Evolutionary conservation across 1,140 invertebrate species (phyloP), one percentile per base, ranked within the genome.

Genomic region (Monochamus saltuarius): DNA sequence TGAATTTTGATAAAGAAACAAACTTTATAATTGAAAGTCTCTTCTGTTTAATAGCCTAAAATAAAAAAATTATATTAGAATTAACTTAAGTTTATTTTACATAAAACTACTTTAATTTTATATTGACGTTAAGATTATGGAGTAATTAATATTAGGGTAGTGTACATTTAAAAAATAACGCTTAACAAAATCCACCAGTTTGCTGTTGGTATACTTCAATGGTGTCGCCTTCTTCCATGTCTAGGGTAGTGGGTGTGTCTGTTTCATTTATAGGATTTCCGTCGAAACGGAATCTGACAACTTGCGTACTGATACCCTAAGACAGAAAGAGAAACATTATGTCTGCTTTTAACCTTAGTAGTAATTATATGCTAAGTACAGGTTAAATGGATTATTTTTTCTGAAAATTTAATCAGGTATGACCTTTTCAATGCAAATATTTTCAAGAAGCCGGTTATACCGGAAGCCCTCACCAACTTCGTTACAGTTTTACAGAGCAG

Each of bases 171-270:
- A 14, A 51, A 51, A 51, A 14, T 35, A 51, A 14, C 22, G 36
- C 39, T 63, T 49, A 67, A 62, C 55, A 66, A 40, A 55, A 59
- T 40, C 92, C 92, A 58, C 92, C 92, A 42, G 92, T 93, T 78
- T 96, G 94, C 79, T 95, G 92, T 79, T 95, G 92, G 77, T 95
- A 96, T 53, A 96, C 92, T 82, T 96, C 94, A 81, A 97, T 96
- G 69, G 92, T 94, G 73, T 96, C 93, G 4, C 92, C 92, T 79
- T 96, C 93, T 77, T 96, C 93, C 93, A 97, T 96, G 72, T 95
- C 92, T 67, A 96, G 79, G 42, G 87, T 87, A 47, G 87, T 87
- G 36, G 94, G 94, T 59, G 94, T 96, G 71, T 96, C 94, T 76
- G 88, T 87, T 80, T 96, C 93, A 77, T 91, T 94, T 66, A 97